Evolutionary conservation across 1,140 invertebrate genomes (phyloP).

Genomic region (Rhyzopertha dominica): DNA sequence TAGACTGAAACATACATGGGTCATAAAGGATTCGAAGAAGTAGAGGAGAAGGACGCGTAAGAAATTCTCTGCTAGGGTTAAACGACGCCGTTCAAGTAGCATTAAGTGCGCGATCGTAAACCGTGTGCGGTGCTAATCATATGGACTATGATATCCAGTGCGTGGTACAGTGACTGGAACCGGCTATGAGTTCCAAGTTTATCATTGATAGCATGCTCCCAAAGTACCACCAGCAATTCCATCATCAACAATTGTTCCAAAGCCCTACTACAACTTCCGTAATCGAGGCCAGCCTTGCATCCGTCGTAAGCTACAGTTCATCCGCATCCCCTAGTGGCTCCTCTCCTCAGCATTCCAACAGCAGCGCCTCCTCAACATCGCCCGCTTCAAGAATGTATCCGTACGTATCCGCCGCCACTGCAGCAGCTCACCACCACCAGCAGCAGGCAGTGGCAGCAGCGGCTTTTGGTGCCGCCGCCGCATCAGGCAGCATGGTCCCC

Average conservation of each 20-base stretch:
- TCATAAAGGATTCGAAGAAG: slow-evolving; percentile 63
- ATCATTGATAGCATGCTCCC: slow-evolving; percentile 96
- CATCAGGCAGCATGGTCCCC: slow-evolving; percentile 60
- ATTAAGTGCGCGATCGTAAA: slow-evolving; percentile 41
- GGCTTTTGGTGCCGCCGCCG: slow-evolving; percentile 59
- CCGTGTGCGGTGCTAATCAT: slow-evolving; percentile 24
- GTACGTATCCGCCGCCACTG: slow-evolving; percentile 61
- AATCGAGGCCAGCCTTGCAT: slow-evolving; percentile 54
- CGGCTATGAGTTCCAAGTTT: slow-evolving; percentile 90
- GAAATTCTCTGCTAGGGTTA: slow-evolving; percentile 47
- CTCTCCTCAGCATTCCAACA: slow-evolving; percentile 48
- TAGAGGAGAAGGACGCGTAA: slow-evolving; percentile 61
- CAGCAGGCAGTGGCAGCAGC: slow-evolving; percentile 64
- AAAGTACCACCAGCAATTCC: slow-evolving; percentile 83
- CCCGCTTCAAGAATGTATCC: slow-evolving; percentile 70
- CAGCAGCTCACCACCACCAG: slow-evolving; percentile 64
- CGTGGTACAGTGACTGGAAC: slow-evolving; percentile 38
- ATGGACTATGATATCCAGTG: slow-evolving; percentile 41
- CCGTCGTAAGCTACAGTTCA: slow-evolving; percentile 41
- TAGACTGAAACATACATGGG: slow-evolving; percentile 62
- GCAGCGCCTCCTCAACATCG: slow-evolving; percentile 54
- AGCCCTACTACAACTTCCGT: slow-evolving; percentile 46
- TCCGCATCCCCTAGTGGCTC: slow-evolving; percentile 46
- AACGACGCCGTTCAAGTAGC: slow-evolving; percentile 37
- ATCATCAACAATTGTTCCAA: slow-evolving; percentile 61